Evolutionary conservation across 2,888 invertebrate species (phyloP).

Genomic region (Agrochola lychnidis): DNA sequence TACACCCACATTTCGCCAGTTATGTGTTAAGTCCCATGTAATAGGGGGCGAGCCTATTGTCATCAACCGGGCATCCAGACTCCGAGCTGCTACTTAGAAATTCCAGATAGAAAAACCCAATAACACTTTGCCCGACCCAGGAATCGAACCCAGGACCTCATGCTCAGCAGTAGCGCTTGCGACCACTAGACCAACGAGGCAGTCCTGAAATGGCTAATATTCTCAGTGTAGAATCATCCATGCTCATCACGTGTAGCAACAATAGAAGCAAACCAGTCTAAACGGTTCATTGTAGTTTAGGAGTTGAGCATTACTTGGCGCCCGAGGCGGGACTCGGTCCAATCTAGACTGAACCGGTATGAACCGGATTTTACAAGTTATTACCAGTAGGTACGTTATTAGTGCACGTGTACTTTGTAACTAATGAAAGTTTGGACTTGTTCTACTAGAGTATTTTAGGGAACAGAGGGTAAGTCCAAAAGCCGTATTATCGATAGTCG

Average conservation of each 20-base stretch:
- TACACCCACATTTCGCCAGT: too few relatives aligned
- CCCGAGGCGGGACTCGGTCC: slow-evolving; percentile 43
- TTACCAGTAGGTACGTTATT: slow-evolving; percentile 50
- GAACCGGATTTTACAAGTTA: slow-evolving; percentile 61
- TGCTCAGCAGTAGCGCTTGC: too few relatives aligned
- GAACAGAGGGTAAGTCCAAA: background rate
- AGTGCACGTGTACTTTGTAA: slow-evolving; percentile 43
- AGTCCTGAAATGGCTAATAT: slow-evolving; percentile 16
- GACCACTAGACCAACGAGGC: too few relatives aligned
- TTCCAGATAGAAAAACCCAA: too few relatives aligned
- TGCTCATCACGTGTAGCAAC: slow-evolving; percentile 45
- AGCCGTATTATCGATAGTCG: background rate
- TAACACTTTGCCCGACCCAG: too few relatives aligned
- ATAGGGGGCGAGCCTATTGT: too few relatives aligned
- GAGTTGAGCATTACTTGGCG: slow-evolving; percentile 54
- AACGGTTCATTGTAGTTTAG: slow-evolving; percentile 56
- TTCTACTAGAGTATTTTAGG: slow-evolving; percentile 31
- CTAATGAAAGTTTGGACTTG: slow-evolving; percentile 15
- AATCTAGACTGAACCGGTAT: slow-evolving; percentile 50
- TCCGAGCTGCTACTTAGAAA: too few relatives aligned
- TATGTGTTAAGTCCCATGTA: too few relatives aligned
- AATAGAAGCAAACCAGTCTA: slow-evolving; percentile 49
- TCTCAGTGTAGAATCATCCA: slow-evolving; percentile 28
- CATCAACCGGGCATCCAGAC: too few relatives aligned
- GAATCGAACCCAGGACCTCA: too few relatives aligned